These are phyloP conservation scores for Netelia melanura DNA, from an alignment of 2,888 invertebrate genomes.

Conservation along the genomic window DNA sequence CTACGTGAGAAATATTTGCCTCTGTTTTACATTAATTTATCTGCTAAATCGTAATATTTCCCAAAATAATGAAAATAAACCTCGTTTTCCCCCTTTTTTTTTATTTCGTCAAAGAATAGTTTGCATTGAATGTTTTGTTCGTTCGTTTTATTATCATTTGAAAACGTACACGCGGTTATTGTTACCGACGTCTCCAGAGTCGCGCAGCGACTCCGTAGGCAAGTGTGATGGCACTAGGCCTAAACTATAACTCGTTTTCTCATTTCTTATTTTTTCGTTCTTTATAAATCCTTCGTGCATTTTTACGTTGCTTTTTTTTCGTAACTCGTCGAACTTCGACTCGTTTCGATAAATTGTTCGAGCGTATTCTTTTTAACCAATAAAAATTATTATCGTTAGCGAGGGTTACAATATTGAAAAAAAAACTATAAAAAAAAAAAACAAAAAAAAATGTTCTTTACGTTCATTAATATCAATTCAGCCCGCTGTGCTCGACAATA, in stretches of 20 bases:
- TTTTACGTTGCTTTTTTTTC: neutral
- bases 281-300: too few relatives aligned
- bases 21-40: too few relatives aligned
- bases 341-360: neutral
- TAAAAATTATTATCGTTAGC: neutral
- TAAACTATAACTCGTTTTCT: constrained; percentile 47
- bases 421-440: neutral
- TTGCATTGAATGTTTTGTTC: neutral
- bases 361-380: neutral
- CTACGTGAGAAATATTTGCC: too few relatives aligned
- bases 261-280: constrained; percentile 4
- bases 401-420: constrained; percentile 7
- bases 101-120: neutral
- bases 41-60: too few relatives aligned
- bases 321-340: neutral
- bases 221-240: constrained; percentile 69
- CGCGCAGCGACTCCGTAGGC: constrained; percentile 69
- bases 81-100: neutral
- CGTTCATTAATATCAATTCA: neutral
- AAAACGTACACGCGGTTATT: constrained; percentile 51
- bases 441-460: neutral
- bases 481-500: constrained; percentile 29
- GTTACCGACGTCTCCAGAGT: constrained; percentile 51
- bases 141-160: constrained; percentile 14
- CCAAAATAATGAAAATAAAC: too few relatives aligned